These are phyloP conservation scores for Momotus momota DNA, from an alignment of 2,797 vertebrate genomes.

Conservation along the genomic window DNA sequence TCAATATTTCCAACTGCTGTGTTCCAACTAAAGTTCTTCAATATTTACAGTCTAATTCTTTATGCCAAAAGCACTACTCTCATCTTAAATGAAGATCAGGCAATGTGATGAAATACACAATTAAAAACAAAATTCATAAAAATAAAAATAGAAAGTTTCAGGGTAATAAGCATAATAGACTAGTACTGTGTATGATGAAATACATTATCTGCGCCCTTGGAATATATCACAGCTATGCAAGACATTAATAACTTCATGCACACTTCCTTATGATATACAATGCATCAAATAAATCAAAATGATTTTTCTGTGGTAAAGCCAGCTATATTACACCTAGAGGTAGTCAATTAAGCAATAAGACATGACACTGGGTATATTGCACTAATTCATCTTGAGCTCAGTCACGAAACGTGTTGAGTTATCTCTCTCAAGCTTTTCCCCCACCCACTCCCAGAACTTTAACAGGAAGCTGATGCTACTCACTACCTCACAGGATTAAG, in stretches of 20 bases:
- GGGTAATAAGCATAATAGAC: neutral
- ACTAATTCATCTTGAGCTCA: conserved; percentile 48
- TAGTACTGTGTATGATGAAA: neutral
- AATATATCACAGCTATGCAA: conserved; percentile 47
- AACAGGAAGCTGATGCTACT: neutral
- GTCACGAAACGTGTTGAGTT: neutral
- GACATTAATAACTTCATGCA: conserved; percentile 44
- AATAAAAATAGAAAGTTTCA: neutral
- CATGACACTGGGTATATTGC: conserved; percentile 37
- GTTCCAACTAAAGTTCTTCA: neutral
- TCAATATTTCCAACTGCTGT: conserved; percentile 13
- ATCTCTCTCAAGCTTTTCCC: neutral
- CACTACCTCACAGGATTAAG: neutral
- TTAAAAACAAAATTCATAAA: neutral
- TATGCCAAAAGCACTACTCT: neutral
- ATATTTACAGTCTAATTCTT: neutral
- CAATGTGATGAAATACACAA: neutral
- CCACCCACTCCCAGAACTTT: neutral
- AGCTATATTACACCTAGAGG: conserved; percentile 31
- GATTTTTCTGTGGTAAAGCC: conserved; percentile 49
- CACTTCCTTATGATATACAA: conserved; percentile 32
- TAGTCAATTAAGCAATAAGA: conserved; percentile 55
- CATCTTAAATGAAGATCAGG: neutral
- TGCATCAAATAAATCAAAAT: conserved; percentile 56
- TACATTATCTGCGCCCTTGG: neutral